Base-by-base conservation (phyloP, 2,888 invertebrate genomes). In the Yponomeuta evonymella region DNA sequence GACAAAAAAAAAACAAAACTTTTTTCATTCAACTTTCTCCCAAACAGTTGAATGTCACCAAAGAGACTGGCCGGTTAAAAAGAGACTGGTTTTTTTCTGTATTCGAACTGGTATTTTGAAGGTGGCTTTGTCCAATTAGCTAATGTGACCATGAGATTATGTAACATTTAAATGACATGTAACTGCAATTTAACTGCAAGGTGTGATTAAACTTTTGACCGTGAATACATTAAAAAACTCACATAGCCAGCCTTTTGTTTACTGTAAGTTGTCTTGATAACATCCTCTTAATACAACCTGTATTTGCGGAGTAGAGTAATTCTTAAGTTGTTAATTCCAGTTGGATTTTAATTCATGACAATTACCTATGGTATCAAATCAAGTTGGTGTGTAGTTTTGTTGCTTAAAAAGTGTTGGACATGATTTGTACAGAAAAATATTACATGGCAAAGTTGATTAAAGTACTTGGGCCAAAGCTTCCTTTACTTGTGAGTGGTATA, bases 1-100 rank as follows among this genome's bases (percentile, higher is more conserved):
- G 0, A 8, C 5, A 43, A 43, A 43, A 43, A 43, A 43, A 43
- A 43, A 71, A 76, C 12, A 48, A 6, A 8, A 23, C 23, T n/a
- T 15, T 12, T 58, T 58, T 15, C 29, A 11, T 12, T 43, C 33
- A 69, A 11, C 33, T 2, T 66, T 36, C 33, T 48, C 23, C 10
- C 5, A 67, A 15, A 67, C 9, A 67, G 4, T 36, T 11, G 5
- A 48, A 33, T 23, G 12, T 30, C 30, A 58, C 15, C 2, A 15
- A 58, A 58, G 51, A 58, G 51, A 58, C 15, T 58, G 15, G 12
- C 15, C 15, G 2, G 15, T 58, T 43, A 43, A 43, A 43, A 43
- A 43, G 43, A 43, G 43, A 43, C 43, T 43, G 43, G 43, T 8
- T 12, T 58, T 12, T 58, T 58, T 58, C 12, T 58, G 10, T 43